phyloP scores from a whole-genome alignment of 2,113 vertebrate species.

The Silurus glanis region DNA sequence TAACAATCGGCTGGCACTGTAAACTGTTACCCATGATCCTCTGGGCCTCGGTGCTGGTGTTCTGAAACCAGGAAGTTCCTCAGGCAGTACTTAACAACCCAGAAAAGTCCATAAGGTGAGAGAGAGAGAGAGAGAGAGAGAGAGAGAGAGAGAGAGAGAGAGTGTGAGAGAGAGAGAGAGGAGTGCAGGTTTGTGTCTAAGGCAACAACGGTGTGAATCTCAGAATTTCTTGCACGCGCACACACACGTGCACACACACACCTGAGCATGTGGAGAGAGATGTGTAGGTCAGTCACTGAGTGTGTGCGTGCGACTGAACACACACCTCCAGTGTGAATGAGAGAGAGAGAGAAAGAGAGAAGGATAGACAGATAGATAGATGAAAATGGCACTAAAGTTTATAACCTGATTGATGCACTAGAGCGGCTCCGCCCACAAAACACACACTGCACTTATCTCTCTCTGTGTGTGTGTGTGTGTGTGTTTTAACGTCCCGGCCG shows the following conservation, averaged over 20 bases:
- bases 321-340: background rate
- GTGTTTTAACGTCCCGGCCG: background rate
- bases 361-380: background rate
- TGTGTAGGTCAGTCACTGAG: background rate
- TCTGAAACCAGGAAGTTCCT: constrained; percentile 6
- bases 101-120: background rate
- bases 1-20: background rate
- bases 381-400: constrained; percentile 10
- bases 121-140: too few relatives aligned
- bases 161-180: background rate
- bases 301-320: background rate
- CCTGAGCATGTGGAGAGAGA: background rate
- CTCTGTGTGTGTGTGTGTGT: background rate
- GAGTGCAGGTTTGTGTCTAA: background rate
- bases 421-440: constrained; percentile 10
- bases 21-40: background rate
- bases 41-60: background rate
- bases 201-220: constrained; percentile 11
- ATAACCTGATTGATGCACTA: constrained; percentile 31
- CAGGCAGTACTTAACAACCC: background rate
- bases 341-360: constrained; percentile 9
- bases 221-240: too few relatives aligned
- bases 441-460: background rate
- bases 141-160: background rate
- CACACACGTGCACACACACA: background rate